Evolutionary conservation across 1,140 invertebrate genomes (phyloP).

Genomic region (Bathynomus jamesi): DNA sequence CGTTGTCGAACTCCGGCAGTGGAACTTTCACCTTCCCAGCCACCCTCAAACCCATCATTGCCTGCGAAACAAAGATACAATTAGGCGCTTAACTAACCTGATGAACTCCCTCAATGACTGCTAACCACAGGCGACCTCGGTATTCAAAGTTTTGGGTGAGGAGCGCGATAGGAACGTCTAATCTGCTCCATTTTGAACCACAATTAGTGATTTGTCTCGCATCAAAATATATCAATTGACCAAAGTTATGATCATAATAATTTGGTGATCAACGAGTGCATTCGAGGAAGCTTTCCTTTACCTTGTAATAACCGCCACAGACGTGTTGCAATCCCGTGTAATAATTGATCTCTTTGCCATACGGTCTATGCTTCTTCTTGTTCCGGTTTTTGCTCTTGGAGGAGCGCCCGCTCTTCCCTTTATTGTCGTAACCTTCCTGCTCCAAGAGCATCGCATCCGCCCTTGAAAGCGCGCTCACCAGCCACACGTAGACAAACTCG

Average conservation of each 20-base stretch:
- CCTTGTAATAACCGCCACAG: constrained; percentile 91
- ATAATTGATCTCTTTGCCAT: constrained; percentile 71
- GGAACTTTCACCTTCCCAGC: constrained; percentile 65
- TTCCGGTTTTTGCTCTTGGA: constrained; percentile 42
- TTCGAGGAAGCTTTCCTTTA: no score
- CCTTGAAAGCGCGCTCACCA: constrained; percentile 78
- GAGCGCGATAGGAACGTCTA: no score
- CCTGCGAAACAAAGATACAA: constrained; percentile 51
- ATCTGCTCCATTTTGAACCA: no score
- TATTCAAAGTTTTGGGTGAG: no score
- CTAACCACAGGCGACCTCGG: no score
- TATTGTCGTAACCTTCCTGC: constrained; percentile 54
- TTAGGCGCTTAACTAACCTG: no score
- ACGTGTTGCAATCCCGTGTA: constrained; percentile 86
- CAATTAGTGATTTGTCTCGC: no score
- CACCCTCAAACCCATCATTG: constrained; percentile 61
- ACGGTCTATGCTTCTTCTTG: constrained; percentile 66
- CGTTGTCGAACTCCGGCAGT: constrained; percentile 81
- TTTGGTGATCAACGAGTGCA: no score
- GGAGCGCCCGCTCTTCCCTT: constrained; percentile 34
- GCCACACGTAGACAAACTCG: constrained; percentile 89
- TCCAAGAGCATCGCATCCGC: constrained; percentile 76
- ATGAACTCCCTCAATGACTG: no score
- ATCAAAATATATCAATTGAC: no score
- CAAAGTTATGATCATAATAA: no score